Evolutionary conservation across 2,888 invertebrate species (phyloP).

Genomic region (Arge pagana): DNA sequence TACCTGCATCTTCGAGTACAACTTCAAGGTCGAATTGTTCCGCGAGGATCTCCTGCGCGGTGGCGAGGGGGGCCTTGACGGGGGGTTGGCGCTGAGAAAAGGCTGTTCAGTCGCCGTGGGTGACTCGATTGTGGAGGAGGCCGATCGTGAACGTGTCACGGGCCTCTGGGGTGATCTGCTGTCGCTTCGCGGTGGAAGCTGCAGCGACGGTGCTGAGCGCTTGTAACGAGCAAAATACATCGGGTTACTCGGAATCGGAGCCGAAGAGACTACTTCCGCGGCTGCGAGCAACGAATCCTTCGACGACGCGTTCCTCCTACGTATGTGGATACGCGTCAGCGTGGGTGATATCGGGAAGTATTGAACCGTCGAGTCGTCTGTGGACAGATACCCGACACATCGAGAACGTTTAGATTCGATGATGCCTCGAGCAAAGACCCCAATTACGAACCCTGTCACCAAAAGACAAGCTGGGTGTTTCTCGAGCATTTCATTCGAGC

Average conservation of each 20-base stretch:
- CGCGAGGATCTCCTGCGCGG: conserved; percentile 78
- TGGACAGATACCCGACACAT: conserved; percentile 56
- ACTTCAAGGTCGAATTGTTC: conserved; percentile 70
- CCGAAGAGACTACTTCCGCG: conserved; percentile 36
- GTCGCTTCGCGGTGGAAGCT: conserved; percentile 53
- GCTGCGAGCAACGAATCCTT: conserved; percentile 54
- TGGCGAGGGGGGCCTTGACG: conserved; percentile 68
- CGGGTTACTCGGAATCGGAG: conserved; percentile 52
- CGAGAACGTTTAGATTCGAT: conserved; percentile 11
- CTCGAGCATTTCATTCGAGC: conserved; percentile 24
- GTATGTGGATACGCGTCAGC: conserved; percentile 78
- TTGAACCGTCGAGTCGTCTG: conserved; percentile 80
- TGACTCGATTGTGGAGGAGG: conserved; percentile 23
- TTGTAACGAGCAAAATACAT: conserved; percentile 66
- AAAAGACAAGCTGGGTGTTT: conserved; percentile 37
- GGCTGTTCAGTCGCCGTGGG: conserved; percentile 29
- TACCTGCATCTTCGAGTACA: conserved; percentile 61
- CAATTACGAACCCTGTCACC: conserved; percentile 43
- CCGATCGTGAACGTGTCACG: conserved; percentile 6
- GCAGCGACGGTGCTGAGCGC: conserved; percentile 65
- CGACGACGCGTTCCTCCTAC: conserved; percentile 65
- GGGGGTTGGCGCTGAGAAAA: conserved; percentile 31
- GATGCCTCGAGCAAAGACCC: conserved; percentile 28
- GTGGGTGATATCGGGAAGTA: conserved; percentile 82
- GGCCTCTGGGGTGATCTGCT: conserved; percentile 6